phyloP scores from a whole-genome alignment of 2,888 invertebrate genomes.

The Dermolepida albohirtum region DNA sequence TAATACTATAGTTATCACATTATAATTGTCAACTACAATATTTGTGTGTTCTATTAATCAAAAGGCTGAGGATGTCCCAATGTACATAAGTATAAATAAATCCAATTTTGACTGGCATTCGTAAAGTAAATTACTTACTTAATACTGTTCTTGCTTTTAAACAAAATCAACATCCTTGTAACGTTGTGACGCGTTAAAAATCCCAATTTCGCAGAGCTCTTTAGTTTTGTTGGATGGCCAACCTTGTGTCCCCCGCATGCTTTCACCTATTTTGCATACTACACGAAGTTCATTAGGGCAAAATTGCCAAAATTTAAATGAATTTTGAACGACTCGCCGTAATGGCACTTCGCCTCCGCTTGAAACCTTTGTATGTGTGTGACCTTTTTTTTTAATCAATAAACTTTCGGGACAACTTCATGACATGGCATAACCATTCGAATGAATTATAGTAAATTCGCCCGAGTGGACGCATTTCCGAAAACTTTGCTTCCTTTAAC shows the following conservation, averaged over 20 bases:
- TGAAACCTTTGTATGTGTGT: neutral
- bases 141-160: too few relatives aligned
- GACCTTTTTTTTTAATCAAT: slow-evolving; percentile 24
- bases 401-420: slow-evolving; percentile 22
- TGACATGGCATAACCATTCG: slow-evolving; percentile 1
- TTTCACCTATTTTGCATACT: slow-evolving; percentile 27
- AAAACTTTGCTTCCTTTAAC: too few relatives aligned
- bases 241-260: neutral
- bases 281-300: slow-evolving; percentile 31
- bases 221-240: slow-evolving; percentile 3
- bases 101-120: too few relatives aligned
- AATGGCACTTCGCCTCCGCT: slow-evolving; percentile 1
- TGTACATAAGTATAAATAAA: too few relatives aligned
- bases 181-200: too few relatives aligned
- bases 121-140: too few relatives aligned
- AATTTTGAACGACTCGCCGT: slow-evolving; percentile 31
- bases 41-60: too few relatives aligned
- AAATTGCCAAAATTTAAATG: slow-evolving; percentile 38
- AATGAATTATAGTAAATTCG: slow-evolving; percentile 1
- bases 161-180: too few relatives aligned
- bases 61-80: too few relatives aligned
- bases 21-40: too few relatives aligned
- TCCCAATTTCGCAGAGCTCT: neutral
- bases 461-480: too few relatives aligned
- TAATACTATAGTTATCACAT: too few relatives aligned